Evolutionary conservation across 1,140 invertebrate genomes (phyloP).

Genomic region (Aphis gossypii): DNA sequence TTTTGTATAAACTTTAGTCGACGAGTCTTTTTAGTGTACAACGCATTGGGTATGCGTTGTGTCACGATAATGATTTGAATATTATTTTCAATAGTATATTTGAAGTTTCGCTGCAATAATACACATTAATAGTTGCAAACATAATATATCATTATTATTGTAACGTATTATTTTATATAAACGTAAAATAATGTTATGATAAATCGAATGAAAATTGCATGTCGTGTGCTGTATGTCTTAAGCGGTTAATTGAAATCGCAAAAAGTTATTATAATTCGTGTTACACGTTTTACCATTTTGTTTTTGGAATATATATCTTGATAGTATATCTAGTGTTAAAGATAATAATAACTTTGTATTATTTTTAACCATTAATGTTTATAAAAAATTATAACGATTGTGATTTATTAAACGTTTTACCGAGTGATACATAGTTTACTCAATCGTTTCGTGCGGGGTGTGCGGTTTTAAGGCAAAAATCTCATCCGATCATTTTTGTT

Average conservation of each 20-base stretch:
- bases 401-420: background rate
- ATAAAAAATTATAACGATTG: background rate
- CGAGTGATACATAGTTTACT: background rate
- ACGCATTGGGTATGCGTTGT: background rate
- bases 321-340: no score
- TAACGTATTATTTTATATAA: background rate
- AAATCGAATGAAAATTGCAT: background rate
- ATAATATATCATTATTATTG: background rate
- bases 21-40: background rate
- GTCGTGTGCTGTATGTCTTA: background rate
- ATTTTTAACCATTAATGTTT: background rate
- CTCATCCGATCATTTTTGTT: background rate
- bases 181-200: background rate
- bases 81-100: background rate
- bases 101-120: background rate
- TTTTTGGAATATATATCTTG: background rate
- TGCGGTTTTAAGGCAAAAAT: background rate
- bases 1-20: background rate
- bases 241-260: background rate
- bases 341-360: no score
- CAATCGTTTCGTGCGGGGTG: background rate
- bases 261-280: background rate
- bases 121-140: background rate
- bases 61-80: background rate
- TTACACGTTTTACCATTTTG: background rate